Evolutionary conservation across 2,113 vertebrate genomes (phyloP).

Genomic region (Nannospalax galili): DNA sequence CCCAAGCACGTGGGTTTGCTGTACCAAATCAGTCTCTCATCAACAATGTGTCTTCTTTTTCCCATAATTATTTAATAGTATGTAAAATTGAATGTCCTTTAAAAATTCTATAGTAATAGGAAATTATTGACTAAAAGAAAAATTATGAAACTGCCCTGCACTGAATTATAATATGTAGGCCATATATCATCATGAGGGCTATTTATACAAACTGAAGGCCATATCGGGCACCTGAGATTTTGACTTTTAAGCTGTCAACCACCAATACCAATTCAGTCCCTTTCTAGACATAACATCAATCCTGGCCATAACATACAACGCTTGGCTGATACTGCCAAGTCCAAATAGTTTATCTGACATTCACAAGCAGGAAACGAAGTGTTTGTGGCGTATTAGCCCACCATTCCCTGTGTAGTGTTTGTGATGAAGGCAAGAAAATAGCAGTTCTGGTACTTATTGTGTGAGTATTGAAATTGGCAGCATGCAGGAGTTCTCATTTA

Average conservation of each 20-base stretch:
- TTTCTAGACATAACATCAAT: conserved; percentile 78
- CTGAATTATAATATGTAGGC: not conserved
- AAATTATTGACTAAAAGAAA: conserved; percentile 2
- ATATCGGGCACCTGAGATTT: conserved; percentile 53
- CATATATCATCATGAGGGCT: conserved; percentile 47
- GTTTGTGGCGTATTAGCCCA: conserved; percentile 54
- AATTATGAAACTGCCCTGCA: not conserved
- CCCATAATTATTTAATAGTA: not conserved
- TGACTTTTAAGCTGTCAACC: conserved; percentile 50
- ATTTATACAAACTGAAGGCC: conserved; percentile 55
- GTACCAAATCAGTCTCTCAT: not conserved
- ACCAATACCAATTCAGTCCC: conserved; percentile 52
- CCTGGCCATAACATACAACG: conserved; percentile 63
- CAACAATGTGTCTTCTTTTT: not conserved
- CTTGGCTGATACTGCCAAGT: conserved; percentile 71
- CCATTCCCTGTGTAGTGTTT: conserved; percentile 59
- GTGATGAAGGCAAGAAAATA: conserved; percentile 67
- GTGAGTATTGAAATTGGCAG: conserved; percentile 68
- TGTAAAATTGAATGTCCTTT: not conserved
- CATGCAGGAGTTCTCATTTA: conserved; percentile 53
- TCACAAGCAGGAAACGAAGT: conserved; percentile 75
- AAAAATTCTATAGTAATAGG: not conserved
- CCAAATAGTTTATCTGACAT: conserved; percentile 78
- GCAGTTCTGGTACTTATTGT: conserved; percentile 15
- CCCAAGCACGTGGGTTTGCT: not conserved